phyloP scores from a whole-genome alignment of 30 jellyfish, hydroid and myxozoan species.

The Sanderia malayensis region DNA sequence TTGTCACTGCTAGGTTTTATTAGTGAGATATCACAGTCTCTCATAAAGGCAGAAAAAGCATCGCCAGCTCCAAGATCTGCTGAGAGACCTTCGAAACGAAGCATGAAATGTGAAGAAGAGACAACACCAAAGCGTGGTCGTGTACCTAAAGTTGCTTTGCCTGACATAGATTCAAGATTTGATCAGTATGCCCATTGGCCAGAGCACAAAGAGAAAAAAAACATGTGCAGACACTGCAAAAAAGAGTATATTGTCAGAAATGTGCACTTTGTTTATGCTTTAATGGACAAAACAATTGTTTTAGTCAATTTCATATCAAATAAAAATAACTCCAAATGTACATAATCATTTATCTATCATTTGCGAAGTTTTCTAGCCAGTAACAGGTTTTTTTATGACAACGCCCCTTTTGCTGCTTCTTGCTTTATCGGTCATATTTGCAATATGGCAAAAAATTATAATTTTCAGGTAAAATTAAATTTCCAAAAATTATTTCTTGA shows the following conservation, averaged over 20 bases:
- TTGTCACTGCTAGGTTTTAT: neutral
- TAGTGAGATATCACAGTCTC: neutral
- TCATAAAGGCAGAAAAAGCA: neutral
- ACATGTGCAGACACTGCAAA: slow-evolving; percentile 28
- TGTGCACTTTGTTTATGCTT: slow-evolving; percentile 56
- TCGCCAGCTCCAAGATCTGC: no score
- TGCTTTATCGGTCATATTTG: no score
- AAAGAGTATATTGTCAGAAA: slow-evolving; percentile 42
- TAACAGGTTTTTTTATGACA: no score
- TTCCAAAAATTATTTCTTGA: no score
- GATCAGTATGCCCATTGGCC: slow-evolving; percentile 58
- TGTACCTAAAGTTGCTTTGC: slow-evolving; percentile 12
- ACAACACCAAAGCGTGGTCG: slow-evolving; percentile 3
- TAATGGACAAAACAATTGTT: slow-evolving; percentile 1
- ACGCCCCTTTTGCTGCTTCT: no score
- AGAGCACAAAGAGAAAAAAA: slow-evolving; percentile 33
- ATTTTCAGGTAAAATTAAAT: no score
- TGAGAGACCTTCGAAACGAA: no score
- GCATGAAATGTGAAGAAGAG: neutral
- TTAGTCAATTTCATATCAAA: slow-evolving; percentile 1
- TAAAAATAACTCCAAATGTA: neutral
- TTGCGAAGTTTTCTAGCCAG: no score
- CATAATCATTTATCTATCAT: neutral
- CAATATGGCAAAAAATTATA: no score
- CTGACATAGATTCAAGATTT: slow-evolving; percentile 27